Evolutionary conservation across 2,797 vertebrate genomes (phyloP), one percentile per base, ranked within the genome.

Genomic region (Acanthornis magna): DNA sequence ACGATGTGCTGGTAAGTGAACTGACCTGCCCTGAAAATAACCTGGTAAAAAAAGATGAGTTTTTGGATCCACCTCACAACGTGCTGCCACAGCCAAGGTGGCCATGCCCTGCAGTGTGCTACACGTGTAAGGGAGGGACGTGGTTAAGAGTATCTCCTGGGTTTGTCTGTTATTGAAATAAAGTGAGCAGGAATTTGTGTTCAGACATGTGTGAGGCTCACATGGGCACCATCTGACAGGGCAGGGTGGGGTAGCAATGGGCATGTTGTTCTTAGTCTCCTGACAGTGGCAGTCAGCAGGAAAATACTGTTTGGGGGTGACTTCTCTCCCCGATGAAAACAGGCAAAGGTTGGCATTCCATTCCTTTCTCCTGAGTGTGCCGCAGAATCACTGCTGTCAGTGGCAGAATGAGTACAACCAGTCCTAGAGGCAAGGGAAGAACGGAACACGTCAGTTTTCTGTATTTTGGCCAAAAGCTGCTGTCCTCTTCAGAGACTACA

Each of bases 31-130:
- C 71, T 43, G 72, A 77, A 80, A 91, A 89, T 43, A 68, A 54
- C 13, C 16, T 54, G 72, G 42, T 36, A 26, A 80, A 67, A 61
- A 76, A 62, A 34, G 13, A 34, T 55, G 7, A 25, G 7, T 91
- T 87, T 92, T 87, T 50, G 61, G 63, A 85, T 60, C 60, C 16
- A 12, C 16, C 29, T 91, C 73, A 60, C 71, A n/a, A 9, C 0
- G 0, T 62, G 17, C 3, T 66, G 74, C 14, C 36, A 53, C 23
- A 38, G 3, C 7, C 0, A 0, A 27, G 38, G 30, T 47, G 50
- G 19, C 29, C 0, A 0, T 50, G 32, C 20, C 0, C 53, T 54
- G 25, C 32, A 23, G 14, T 1, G 36, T 66, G 50, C 47, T 82
- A 27, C 12, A 0, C 1, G 0, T 72, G 25, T 74, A 25, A 82